These are phyloP conservation scores for Oreochromis grahami DNA, from an alignment of 2,797 vertebrate species.

Conservation along the genomic window DNA sequence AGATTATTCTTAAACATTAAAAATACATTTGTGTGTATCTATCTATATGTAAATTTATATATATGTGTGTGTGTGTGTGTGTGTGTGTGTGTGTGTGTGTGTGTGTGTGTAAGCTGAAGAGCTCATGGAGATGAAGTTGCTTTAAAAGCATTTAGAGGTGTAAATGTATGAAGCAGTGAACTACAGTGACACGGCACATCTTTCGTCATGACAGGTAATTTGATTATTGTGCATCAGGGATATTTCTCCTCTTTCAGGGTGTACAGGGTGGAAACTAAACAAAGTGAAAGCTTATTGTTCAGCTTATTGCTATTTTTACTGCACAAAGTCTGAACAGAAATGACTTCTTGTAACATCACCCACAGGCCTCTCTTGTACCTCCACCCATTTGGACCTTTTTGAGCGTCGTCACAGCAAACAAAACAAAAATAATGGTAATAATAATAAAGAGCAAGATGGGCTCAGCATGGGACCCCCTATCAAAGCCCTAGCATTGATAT, in stretches of 20 bases:
- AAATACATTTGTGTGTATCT: not conserved
- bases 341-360: constrained; percentile 3
- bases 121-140: not conserved
- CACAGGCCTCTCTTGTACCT: not conserved
- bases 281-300: not conserved
- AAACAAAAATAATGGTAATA: not conserved
- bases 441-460: not conserved
- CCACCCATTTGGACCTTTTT: constrained; percentile 15
- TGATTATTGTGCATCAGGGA: not conserved
- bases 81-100: not conserved
- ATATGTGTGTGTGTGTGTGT: rapidly evolving
- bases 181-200: not conserved
- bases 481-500: not conserved
- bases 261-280: not conserved
- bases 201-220: not conserved
- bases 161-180: not conserved
- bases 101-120: not conserved
- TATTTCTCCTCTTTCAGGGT: not conserved
- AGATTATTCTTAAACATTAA: not conserved
- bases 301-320: not conserved
- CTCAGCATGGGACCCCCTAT: not conserved
- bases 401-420: constrained; percentile 14
- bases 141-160: not conserved
- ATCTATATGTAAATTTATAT: not conserved
- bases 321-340: constrained; percentile 1